Percentiles rank a stretch among this genome's conserved stretches.
These are phyloP conservation scores for Chromobotia macracanthus DNA, from an alignment of 2,797 vertebrate genomes.

Conservation along the genomic window DNA sequence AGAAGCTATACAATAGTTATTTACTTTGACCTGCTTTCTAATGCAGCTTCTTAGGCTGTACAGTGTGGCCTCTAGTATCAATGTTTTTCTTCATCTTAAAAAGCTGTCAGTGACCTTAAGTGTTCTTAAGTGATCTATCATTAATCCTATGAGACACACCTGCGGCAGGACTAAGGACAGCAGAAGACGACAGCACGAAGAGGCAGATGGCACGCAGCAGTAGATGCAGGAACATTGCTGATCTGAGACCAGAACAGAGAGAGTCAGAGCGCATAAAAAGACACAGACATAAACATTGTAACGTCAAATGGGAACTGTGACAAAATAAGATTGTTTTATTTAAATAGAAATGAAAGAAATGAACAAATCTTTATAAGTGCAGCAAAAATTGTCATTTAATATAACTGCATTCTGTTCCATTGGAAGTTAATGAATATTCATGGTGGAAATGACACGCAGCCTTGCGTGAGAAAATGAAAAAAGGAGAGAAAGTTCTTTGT, in stretches of 20 bases:
- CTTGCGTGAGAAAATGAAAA: conserved; percentile 20
- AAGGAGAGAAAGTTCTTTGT: conserved; percentile 43
- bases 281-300: conserved; percentile 2
- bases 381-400: conserved; percentile 8
- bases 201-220: conserved; percentile 74
- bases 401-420: conserved; percentile 10
- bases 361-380: conserved; percentile 6
- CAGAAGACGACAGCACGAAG: conserved; percentile 67
- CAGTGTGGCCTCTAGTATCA: background rate
- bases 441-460: conserved; percentile 18
- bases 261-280: background rate
- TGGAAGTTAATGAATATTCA: conserved; percentile 33
- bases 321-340: background rate
- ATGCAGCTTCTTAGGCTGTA: too few species aligned
- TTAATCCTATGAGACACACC: conserved; percentile 67
- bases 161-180: conserved; percentile 64
- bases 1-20: too few species aligned
- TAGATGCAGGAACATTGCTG: conserved; percentile 58
- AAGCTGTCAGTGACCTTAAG: background rate
- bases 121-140: conserved; percentile 41
- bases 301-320: conserved; percentile 3
- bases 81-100: background rate
- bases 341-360: background rate
- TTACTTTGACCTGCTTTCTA: too few species aligned
- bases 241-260: conserved; percentile 61